A percentile compares a stretch with the other conserved stretches of the same genome.
Conservation (phyloP, 2,113 vertebrate genomes). For the Carettochelys insculpta region DNA sequence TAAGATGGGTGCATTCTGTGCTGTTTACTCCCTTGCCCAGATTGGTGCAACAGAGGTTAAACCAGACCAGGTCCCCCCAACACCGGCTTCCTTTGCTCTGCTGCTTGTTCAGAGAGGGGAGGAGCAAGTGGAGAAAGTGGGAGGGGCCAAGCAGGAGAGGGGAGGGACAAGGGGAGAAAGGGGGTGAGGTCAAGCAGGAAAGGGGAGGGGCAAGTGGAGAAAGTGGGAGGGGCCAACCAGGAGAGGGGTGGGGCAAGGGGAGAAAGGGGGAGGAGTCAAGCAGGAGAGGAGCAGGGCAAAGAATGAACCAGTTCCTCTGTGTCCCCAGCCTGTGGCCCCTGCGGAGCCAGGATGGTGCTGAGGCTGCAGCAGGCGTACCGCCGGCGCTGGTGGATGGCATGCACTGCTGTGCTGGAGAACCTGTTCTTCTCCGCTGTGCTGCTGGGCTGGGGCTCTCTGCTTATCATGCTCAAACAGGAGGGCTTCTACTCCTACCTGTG, state of each 20-base stretch:
- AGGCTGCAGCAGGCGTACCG: constrained; percentile 81
- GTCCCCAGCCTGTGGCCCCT: constrained; percentile 8
- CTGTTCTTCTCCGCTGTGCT: constrained; percentile 90
- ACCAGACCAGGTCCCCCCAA: neutral
- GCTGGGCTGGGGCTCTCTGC: constrained; percentile 90
- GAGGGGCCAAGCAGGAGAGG: neutral
- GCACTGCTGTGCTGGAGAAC: constrained; percentile 87
- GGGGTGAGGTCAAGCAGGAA: neutral
- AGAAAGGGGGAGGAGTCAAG: neutral
- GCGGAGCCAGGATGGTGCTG: constrained; percentile 78
- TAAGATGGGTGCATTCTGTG: neutral
- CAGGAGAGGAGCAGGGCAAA: neutral
- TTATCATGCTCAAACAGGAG: constrained; percentile 90
- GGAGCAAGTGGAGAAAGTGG: neutral
- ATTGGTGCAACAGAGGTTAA: neutral
- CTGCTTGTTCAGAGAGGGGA: neutral
- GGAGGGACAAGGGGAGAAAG: neutral
- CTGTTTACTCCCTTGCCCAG: neutral
- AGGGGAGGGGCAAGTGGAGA: neutral
- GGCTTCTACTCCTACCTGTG: constrained; percentile 90
- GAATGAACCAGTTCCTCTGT: neutral
- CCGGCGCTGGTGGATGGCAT: constrained; percentile 92
- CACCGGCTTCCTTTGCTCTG: neutral
- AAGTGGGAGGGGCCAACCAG: neutral
- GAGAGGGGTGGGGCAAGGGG: neutral